A percentile compares a stretch with the other conserved stretches of the same genome.
Conservation (phyloP, 2,888 invertebrate genomes). For the Oxycera nigricornis region DNA sequence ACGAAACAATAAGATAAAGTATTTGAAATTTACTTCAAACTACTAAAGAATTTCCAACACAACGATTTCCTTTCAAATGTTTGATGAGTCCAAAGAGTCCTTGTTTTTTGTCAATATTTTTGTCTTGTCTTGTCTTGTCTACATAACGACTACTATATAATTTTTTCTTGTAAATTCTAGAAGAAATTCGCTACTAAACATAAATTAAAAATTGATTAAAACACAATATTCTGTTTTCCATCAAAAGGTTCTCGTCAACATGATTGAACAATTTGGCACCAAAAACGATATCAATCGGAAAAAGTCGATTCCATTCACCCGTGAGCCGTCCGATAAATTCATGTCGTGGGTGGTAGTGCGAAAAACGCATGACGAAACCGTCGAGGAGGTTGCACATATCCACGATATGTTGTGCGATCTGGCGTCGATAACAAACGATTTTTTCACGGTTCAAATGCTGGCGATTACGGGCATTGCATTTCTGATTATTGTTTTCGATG, state of each 20-base stretch:
- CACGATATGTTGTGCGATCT: slow-evolving; percentile 61
- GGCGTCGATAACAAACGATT: slow-evolving; percentile 60
- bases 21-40: too few species aligned
- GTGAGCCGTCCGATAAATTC: slow-evolving; percentile 29
- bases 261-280: slow-evolving; percentile 27
- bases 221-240: too few species aligned
- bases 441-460: slow-evolving; percentile 60
- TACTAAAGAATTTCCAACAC: too few species aligned
- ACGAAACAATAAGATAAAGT: too few species aligned
- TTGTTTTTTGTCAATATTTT: too few species aligned
- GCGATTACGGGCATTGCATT: slow-evolving; percentile 61
- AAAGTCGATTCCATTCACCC: slow-evolving; percentile 33
- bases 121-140: too few species aligned
- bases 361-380: slow-evolving; percentile 57
- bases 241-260: slow-evolving; percentile 34
- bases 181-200: too few species aligned
- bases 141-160: too few species aligned
- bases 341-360: slow-evolving; percentile 30
- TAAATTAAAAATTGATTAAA: too few species aligned
- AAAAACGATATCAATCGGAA: slow-evolving; percentile 16
- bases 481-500: slow-evolving; percentile 61
- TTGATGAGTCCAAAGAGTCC: too few species aligned
- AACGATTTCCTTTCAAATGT: too few species aligned
- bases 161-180: too few species aligned
- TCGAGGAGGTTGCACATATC: slow-evolving; percentile 56